A percentile compares a stretch with the other conserved stretches of the same genome.
Evolutionary conservation across 2,888 invertebrate species (phyloP).

Genomic region (Tenthredo notha): DNA sequence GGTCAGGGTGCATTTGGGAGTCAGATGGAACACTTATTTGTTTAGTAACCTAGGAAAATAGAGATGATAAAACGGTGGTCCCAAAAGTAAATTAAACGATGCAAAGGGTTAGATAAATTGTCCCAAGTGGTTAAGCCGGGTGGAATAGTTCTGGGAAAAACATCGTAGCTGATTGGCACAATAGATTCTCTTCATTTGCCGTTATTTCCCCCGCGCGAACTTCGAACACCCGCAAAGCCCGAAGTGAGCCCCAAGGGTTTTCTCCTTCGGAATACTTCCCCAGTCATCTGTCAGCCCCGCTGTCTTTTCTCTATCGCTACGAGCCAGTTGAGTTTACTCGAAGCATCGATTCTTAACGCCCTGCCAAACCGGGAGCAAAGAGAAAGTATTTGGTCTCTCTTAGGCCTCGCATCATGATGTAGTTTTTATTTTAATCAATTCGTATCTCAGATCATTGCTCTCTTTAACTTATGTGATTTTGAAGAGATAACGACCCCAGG

Average conservation of each 20-base stretch:
- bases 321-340: slow-evolving; percentile 41
- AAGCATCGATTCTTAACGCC: slow-evolving; percentile 41
- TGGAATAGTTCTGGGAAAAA: slow-evolving; percentile 33
- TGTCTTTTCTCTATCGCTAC: slow-evolving; percentile 49
- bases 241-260: slow-evolving; percentile 45
- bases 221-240: slow-evolving; percentile 15
- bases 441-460: neutral
- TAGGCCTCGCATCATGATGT: neutral
- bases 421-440: neutral
- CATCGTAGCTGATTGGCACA: slow-evolving; percentile 44
- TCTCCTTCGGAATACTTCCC: slow-evolving; percentile 38
- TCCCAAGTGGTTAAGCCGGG: slow-evolving; percentile 40
- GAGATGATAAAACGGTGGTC: slow-evolving; percentile 11
- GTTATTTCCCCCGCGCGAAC: slow-evolving; percentile 35
- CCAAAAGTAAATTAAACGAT: slow-evolving; percentile 1
- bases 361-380: neutral
- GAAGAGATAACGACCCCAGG: neutral
- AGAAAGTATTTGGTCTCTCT: neutral
- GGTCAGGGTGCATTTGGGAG: neutral
- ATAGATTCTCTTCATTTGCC: slow-evolving; percentile 52
- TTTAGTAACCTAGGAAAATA: neutral
- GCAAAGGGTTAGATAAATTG: slow-evolving; percentile 30
- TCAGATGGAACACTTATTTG: neutral
- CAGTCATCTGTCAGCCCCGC: slow-evolving; percentile 37
- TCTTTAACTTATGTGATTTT: neutral